Evolutionary conservation across 35 echinoderm and acorn worm genomes (phyloP), one percentile per base, ranked within the genome.

Genomic region (Hemicentrotus pulcherrimus): DNA sequence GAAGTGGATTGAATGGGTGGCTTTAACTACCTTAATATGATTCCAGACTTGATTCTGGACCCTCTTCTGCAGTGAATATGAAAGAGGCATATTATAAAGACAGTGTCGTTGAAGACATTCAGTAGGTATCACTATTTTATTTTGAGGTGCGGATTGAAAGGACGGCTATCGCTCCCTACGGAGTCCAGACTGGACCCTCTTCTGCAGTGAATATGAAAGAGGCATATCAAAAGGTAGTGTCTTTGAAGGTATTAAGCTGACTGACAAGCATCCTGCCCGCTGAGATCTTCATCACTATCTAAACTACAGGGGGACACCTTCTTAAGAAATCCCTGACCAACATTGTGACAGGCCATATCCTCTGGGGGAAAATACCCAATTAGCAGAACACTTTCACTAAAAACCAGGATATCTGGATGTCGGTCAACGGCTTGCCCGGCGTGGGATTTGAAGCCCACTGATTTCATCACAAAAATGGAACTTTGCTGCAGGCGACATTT

Each of bases 311-410:
- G 19, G 65, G 65, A 78, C 65, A 78, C 65, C 65, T 78, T 28
- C 22, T 28, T 22, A 4, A 78, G 19, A n/a, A 78, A 78, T 78
- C 65, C 65, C 65, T 78, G 65, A 78, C 65, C 65, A 78, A 78
- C 19, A 7, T 78, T 78, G 24, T 78, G 65, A 78, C 65, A 78
- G 50, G 65, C 65, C 2, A 59, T 78, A 78, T 78, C 65, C 65
- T 78, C 65, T 78, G 9, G 65, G 65, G 65, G 65, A 78, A 78
- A 78, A 78, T 78, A 78, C 65, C 65, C 65, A 78, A 78, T 78
- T 78, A 78, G 65, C 65, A 78, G 65, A 78, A 78, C 65, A 78
- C 65, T 78, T 78, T 78, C 65, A 78, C 65, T 78, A 78, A 78
- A 78, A 78, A 78, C 65, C 65, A 78, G 65, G 65, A 78, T 78